Conservation (phyloP, 2,113 vertebrate species). For the Melospiza georgiana region DNA sequence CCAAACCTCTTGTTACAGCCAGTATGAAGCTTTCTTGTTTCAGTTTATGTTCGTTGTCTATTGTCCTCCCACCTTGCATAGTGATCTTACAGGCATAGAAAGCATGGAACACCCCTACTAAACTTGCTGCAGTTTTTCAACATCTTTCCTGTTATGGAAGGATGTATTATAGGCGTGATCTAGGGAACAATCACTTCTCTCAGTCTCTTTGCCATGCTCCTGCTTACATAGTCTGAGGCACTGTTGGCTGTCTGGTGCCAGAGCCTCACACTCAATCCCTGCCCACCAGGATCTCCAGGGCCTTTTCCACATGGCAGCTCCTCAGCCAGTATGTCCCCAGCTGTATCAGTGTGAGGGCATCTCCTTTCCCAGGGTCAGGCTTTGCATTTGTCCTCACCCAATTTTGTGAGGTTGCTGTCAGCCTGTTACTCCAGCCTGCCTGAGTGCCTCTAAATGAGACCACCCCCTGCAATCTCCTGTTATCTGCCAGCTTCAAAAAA, state of each 20-base stretch:
- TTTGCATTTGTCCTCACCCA: neutral
- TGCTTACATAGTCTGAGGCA: neutral
- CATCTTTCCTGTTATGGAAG: neutral
- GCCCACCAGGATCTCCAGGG: neutral
- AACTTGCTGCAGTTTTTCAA: neutral
- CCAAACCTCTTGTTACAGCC: neutral
- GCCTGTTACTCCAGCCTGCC: neutral
- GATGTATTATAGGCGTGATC: neutral
- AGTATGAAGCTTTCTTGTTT: neutral
- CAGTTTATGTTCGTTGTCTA: neutral
- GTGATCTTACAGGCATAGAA: neutral
- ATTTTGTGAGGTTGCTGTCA: neutral
- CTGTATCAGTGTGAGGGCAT: neutral
- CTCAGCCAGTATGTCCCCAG: neutral
- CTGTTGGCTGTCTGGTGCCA: neutral
- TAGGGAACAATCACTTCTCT: neutral
- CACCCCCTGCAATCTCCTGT: neutral
- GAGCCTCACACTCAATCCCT: neutral
- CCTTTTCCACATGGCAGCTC: neutral
- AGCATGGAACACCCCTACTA: neutral
- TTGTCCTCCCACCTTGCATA: neutral
- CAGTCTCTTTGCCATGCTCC: neutral
- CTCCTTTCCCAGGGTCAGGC: neutral
- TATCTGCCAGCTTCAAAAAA: neutral
- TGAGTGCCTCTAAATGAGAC: neutral